A percentile compares a stretch with the other conserved stretches of the same genome.
phyloP scores from a whole-genome alignment of 2,888 invertebrate genomes.

The Camponotus fellah region DNA sequence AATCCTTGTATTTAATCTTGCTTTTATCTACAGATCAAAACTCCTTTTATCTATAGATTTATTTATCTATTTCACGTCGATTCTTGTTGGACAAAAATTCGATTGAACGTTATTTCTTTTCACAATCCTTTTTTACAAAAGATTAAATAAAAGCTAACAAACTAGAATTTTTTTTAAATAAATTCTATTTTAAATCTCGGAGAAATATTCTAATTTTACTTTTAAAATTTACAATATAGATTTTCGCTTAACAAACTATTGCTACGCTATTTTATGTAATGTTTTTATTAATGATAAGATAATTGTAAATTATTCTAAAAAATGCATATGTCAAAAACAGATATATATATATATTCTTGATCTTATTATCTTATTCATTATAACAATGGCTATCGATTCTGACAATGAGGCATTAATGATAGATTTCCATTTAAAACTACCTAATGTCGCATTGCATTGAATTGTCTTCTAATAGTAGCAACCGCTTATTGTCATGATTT shows the following conservation, averaged over 20 bases:
- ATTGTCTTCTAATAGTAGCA: not conserved
- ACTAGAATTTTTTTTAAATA: not conserved
- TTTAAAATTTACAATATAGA: no score
- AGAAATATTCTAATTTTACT: not conserved
- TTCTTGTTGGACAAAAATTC: not conserved
- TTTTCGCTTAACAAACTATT: not conserved
- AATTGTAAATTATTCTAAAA: not conserved
- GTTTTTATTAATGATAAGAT: not conserved
- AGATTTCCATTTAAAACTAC: slow-evolving; percentile 22
- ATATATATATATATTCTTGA: slow-evolving; percentile 3
- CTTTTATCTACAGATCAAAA: not conserved
- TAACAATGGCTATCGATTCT: not conserved
- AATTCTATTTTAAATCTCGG: not conserved
- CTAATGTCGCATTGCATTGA: not conserved
- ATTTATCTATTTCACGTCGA: not conserved
- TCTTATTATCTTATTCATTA: slow-evolving; percentile 18
- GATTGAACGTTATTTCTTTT: not conserved
- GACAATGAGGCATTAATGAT: slow-evolving; percentile 12
- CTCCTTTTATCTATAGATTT: not conserved
- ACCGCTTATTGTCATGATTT: slow-evolving; percentile 16
- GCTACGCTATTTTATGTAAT: not conserved
- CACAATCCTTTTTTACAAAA: not conserved
- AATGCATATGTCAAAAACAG: not conserved
- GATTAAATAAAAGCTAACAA: not conserved
- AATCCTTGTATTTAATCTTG: not conserved